phyloP scores from a whole-genome alignment of 2,888 invertebrate species.

The Amiota mariae region DNA sequence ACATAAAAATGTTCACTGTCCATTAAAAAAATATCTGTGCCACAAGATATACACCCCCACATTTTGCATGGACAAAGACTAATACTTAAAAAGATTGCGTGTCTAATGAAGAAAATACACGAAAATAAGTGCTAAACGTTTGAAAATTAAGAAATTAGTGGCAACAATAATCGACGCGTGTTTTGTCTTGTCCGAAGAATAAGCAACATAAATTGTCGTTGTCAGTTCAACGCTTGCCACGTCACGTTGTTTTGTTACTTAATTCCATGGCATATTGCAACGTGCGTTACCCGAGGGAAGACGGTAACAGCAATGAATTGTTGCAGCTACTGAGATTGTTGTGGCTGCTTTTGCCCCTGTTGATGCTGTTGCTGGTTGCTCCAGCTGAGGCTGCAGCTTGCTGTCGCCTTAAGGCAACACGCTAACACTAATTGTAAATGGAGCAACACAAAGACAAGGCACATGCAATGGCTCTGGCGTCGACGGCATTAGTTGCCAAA shows the following conservation, averaged over 20 bases:
- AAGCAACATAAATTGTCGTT: conserved; percentile 2
- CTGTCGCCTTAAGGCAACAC: conserved; percentile 19
- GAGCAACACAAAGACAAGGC: conserved; percentile 11
- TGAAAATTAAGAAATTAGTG: conserved; percentile 24
- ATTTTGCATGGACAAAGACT: too few relatives aligned
- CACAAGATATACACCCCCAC: too few relatives aligned
- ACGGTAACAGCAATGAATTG: conserved; percentile 7
- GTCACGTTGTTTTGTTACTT: conserved; percentile 7
- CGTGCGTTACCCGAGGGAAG: conserved; percentile 11
- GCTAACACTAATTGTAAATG: conserved; percentile 30
- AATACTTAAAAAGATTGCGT: too few relatives aligned
- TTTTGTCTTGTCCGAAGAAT: neutral
- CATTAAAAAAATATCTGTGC: too few relatives aligned
- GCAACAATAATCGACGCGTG: conserved; percentile 6
- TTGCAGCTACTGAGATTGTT: neutral
- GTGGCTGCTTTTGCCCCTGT: too few relatives aligned
- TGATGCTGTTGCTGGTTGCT: neutral
- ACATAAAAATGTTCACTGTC: too few relatives aligned
- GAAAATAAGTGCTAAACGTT: neutral
- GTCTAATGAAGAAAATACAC: too few relatives aligned
- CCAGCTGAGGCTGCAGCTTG: neutral
- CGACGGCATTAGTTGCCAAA: neutral
- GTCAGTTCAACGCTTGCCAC: conserved; percentile 1
- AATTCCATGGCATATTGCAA: neutral
- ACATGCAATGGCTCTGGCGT: neutral